These are phyloP conservation scores for Clarias macrocephalus DNA, from an alignment of 2,113 vertebrate species.

Conservation along the genomic window DNA sequence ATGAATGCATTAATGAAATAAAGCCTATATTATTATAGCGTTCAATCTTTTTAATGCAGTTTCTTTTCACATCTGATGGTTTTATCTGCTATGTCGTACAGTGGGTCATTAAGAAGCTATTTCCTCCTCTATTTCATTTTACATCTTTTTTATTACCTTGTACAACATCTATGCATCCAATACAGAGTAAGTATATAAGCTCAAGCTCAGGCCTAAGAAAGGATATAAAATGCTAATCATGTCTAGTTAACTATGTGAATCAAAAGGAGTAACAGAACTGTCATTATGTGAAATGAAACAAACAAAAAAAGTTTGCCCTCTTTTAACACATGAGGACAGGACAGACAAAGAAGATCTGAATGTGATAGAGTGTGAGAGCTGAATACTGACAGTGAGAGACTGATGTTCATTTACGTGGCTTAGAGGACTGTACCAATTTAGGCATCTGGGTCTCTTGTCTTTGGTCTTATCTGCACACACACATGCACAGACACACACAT, in stretches of 20 bases:
- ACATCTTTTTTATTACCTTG: constrained; percentile 20
- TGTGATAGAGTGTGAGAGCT: background rate
- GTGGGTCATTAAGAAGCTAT: constrained; percentile 33
- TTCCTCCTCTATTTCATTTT: constrained; percentile 24
- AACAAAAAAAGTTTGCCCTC: background rate
- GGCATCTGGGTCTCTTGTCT: constrained; percentile 18
- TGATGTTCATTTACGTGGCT: background rate
- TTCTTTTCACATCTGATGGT: constrained; percentile 11
- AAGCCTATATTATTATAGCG: background rate
- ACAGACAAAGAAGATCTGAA: background rate
- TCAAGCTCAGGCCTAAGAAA: background rate
- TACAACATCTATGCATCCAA: constrained; percentile 8
- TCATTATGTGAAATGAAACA: background rate
- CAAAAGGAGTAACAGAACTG: background rate
- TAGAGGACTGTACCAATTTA: background rate
- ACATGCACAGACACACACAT: background rate
- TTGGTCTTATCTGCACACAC: background rate
- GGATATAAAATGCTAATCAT: constrained; percentile 17
- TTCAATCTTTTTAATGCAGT: constrained; percentile 16
- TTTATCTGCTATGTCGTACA: constrained; percentile 25
- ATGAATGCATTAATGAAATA: constrained; percentile 28
- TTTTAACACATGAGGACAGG: background rate
- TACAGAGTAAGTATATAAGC: background rate
- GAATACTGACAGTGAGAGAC: background rate
- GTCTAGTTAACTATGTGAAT: constrained; percentile 6